Conservation (phyloP, 2,113 vertebrate genomes). For the Taxidea taxus region DNA sequence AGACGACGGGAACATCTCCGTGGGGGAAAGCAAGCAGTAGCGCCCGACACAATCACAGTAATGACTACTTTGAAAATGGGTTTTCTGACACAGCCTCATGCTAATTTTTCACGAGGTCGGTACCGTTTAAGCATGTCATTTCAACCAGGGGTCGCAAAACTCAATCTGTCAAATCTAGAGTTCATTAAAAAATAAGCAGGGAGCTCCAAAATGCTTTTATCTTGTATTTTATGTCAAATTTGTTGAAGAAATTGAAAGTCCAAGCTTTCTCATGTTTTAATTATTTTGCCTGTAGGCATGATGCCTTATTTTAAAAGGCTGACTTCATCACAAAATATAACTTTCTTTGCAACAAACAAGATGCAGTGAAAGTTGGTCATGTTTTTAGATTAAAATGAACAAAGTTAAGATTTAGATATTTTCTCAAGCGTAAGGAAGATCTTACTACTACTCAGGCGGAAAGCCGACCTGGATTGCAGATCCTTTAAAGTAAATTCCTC, state of each 20-base stretch:
- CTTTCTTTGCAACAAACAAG: neutral
- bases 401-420: neutral
- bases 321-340: neutral
- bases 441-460: neutral
- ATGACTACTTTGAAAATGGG: slow-evolving; percentile 54
- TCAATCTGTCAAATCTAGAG: slow-evolving; percentile 24
- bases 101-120: slow-evolving; percentile 26
- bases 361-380: neutral
- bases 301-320: neutral
- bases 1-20: slow-evolving; percentile 54
- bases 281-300: neutral
- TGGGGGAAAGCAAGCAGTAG: slow-evolving; percentile 30
- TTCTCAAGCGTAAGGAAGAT: slow-evolving; percentile 7
- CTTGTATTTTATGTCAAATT: neutral
- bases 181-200: neutral
- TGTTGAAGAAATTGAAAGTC: neutral
- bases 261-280: neutral
- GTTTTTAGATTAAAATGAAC: neutral
- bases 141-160: neutral
- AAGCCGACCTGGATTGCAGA: neutral
- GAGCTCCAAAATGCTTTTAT: neutral
- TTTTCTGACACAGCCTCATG: slow-evolving; percentile 30
- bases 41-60: slow-evolving; percentile 48
- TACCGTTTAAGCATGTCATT: slow-evolving; percentile 18
- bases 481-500: neutral